Evolutionary conservation across 2,888 invertebrate species (phyloP).

Genomic region (Scaptomyza flava): DNA sequence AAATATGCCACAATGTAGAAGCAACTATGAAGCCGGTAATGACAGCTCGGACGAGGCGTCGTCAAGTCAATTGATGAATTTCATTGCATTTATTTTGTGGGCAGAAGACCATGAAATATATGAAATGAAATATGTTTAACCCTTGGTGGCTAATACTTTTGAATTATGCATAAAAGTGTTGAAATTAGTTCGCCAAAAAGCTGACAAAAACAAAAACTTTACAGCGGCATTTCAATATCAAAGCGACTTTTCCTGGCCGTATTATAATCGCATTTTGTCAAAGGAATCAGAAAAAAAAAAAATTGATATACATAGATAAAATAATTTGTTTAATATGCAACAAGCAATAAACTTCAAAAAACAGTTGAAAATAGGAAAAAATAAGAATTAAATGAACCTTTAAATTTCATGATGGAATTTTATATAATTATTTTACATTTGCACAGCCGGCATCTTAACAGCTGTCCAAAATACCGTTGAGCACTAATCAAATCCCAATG

Average conservation of each 20-base stretch:
- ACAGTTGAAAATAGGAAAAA: background rate
- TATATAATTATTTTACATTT: background rate
- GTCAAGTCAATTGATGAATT: conserved; percentile 73
- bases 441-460: background rate
- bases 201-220: conserved; percentile 58
- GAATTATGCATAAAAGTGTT: conserved; percentile 72
- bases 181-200: conserved; percentile 65
- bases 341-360: background rate
- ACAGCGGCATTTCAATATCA: conserved; percentile 75
- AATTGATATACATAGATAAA: background rate
- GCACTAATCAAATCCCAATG: conserved; percentile 53
- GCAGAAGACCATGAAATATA: conserved; percentile 70
- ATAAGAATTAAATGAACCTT: background rate
- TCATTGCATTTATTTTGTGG: conserved; percentile 74
- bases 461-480: background rate
- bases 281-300: background rate
- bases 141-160: conserved; percentile 61
- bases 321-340: background rate
- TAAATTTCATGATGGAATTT: background rate
- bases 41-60: conserved; percentile 35
- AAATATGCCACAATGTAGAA: conserved; percentile 59
- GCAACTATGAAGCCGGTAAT: conserved; percentile 36
- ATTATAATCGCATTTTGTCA: conserved; percentile 27
- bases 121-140: conserved; percentile 70
- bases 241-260: conserved; percentile 50